Evolutionary conservation across 2,113 vertebrate species (phyloP).

Genomic region (Phrynosoma blainvillii): DNA sequence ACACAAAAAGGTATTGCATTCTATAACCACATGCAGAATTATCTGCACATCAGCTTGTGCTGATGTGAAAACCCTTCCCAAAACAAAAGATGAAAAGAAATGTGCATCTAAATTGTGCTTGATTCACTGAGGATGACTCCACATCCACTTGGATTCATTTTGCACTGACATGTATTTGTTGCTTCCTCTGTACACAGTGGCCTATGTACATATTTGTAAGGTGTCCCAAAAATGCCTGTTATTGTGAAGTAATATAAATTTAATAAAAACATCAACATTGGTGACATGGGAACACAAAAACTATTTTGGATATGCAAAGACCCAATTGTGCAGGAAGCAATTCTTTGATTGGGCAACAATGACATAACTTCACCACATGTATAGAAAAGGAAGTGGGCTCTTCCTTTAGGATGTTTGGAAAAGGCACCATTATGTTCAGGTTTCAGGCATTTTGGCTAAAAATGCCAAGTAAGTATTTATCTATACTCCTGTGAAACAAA

Average conservation of each 20-base stretch:
- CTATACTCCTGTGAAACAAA: conserved; percentile 23
- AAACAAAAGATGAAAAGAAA: neutral
- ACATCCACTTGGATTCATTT: neutral
- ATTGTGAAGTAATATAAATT: neutral
- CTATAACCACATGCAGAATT: neutral
- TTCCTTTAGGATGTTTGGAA: neutral
- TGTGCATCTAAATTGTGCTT: neutral
- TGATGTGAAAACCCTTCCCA: neutral
- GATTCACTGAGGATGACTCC: neutral
- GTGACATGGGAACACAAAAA: too few relatives aligned
- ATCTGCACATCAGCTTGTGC: neutral
- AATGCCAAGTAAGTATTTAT: neutral
- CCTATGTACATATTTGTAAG: neutral
- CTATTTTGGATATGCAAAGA: conserved; percentile 30
- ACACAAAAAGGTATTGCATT: neutral
- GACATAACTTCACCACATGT: neutral
- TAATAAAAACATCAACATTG: neutral
- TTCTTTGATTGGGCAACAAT: neutral
- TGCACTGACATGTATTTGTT: neutral
- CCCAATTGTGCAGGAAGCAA: neutral
- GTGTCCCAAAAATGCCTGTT: neutral
- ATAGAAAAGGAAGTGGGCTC: neutral
- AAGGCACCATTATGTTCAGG: conserved; percentile 14
- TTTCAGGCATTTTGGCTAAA: conserved; percentile 12
- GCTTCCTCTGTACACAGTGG: neutral